These are phyloP conservation scores for Aphelinus certus DNA, from an alignment of 1,140 invertebrate species.

Conservation along the genomic window DNA sequence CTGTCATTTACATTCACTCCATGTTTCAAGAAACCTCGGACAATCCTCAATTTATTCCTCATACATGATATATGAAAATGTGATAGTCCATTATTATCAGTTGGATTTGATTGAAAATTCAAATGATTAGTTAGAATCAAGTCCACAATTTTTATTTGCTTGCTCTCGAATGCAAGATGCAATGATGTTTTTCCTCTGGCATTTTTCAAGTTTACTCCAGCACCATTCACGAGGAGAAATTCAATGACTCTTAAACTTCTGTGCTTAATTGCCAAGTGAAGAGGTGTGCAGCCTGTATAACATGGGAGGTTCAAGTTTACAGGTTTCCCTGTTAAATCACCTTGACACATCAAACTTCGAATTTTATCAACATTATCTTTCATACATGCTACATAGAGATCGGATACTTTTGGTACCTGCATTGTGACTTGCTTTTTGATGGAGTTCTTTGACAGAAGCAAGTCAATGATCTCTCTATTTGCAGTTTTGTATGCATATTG, in stretches of 20 bases:
- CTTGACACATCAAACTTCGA: not conserved
- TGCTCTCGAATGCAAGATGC: constrained; percentile 8
- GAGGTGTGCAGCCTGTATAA: not conserved
- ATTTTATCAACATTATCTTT: not conserved
- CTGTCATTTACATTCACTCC: constrained; percentile 3
- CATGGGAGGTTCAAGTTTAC: not conserved
- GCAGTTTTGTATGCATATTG: constrained; percentile 6
- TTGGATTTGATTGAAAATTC: not conserved
- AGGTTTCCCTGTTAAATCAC: not conserved
- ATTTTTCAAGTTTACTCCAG: not conserved
- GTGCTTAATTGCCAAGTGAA: constrained; percentile 2
- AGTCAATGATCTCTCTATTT: constrained; percentile 3
- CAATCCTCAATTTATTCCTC: constrained; percentile 6
- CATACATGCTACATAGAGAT: not conserved
- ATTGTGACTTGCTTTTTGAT: not conserved
- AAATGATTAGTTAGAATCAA: not conserved
- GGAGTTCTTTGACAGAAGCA: not conserved
- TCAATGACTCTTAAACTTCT: not conserved
- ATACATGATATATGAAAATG: constrained; percentile 6
- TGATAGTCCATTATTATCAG: not conserved
- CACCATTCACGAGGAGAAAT: not conserved
- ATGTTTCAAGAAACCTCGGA: constrained; percentile 2
- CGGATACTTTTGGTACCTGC: not conserved
- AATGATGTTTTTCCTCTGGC: not conserved
- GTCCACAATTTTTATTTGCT: constrained; percentile 1